Base-by-base conservation (phyloP, 2,113 vertebrate genomes). In the Trochalopteron elliotii region DNA sequence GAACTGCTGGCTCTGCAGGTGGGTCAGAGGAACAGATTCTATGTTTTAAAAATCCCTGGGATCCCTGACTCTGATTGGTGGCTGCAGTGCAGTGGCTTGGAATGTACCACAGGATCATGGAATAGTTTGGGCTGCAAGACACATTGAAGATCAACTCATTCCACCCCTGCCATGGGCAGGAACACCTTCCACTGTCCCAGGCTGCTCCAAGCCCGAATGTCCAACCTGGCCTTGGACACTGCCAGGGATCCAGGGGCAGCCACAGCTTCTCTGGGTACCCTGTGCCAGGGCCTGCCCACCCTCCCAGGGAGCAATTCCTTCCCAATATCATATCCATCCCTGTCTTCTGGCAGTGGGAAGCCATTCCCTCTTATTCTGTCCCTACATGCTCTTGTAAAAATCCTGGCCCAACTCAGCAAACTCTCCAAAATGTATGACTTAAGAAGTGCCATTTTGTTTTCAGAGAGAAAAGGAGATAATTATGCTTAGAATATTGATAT, bases 131-230 rank as follows among this genome's bases (percentile, higher is more conserved):
- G 27, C 5, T 52, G 37, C 14, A 7, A 52, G 27, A 7, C 12
- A 52, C 10, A 9, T 33, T 33, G 15, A 68, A 44, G 2, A 17
- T 6, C 2, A 47, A 5, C 2, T 3, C 1, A 2, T 45, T 4
- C 15, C 24, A 45, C 9, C 2, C 5, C 4, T 21, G 19, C 33
- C 45, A 9, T 11, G 22, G 10, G 4, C 77, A 74, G 44, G 59
- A 18, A 59, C 33, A 30, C 44, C 37, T 59, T 0, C 39, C 60
- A 53, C 13, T 33, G 16, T 15, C 37, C 52, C 68, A 81, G 31
- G 68, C 33, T 50, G 27, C 44, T 75, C 78, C 69, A 4, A 57
- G 19, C 10, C 12, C 23, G 28, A 13, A 0, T 65, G 50, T 10
- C 33, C 68, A 89, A 0, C 33, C 53, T 59, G 52, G 33, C 69